A percentile compares a stretch with the other conserved stretches of the same genome.
Evolutionary conservation across 92 coral and sea anemone genomes (phyloP).

Genomic region (Nematostella vectensis): DNA sequence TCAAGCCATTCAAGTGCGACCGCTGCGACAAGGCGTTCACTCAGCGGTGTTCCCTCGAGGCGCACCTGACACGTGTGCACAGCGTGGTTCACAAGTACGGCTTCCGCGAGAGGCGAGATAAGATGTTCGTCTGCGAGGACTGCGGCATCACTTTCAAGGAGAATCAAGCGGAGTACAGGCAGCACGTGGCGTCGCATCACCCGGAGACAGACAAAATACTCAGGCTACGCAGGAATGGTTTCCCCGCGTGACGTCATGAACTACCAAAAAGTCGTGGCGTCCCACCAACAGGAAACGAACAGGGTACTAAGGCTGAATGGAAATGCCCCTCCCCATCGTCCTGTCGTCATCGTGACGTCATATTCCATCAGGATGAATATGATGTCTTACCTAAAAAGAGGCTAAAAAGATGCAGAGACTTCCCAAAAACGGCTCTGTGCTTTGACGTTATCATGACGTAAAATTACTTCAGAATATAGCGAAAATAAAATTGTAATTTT

Average conservation of each 20-base stretch:
- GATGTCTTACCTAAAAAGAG: too few relatives aligned
- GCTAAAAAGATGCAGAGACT: too few relatives aligned
- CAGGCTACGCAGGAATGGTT: constrained; percentile 32
- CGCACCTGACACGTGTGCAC: constrained; percentile 93
- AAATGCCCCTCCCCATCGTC: constrained; percentile 26
- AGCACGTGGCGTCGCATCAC: constrained; percentile 73
- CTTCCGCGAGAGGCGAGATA: constrained; percentile 92
- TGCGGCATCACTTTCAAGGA: constrained; percentile 89
- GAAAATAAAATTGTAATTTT: too few relatives aligned
- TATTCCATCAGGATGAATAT: too few relatives aligned
- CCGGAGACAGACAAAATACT: constrained; percentile 66
- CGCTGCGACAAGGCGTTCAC: constrained; percentile 92
- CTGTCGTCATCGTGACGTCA: too few relatives aligned
- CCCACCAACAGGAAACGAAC: constrained; percentile 68
- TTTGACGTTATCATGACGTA: too few relatives aligned
- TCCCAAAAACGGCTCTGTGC: too few relatives aligned
- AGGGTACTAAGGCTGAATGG: constrained; percentile 27
- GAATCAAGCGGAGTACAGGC: constrained; percentile 74
- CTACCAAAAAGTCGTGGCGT: too few relatives aligned
- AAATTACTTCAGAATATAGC: too few relatives aligned
- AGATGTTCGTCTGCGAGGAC: constrained; percentile 92
- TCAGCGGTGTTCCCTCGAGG: constrained; percentile 95
- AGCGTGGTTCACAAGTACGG: constrained; percentile 91
- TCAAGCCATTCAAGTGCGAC: constrained; percentile 88
- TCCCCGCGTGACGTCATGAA: constrained; percentile 19